A percentile compares a stretch with the other conserved stretches of the same genome.
These are phyloP conservation scores for Ceuthmochares aereus DNA, from an alignment of 2,113 vertebrate species.

Conservation along the genomic window DNA sequence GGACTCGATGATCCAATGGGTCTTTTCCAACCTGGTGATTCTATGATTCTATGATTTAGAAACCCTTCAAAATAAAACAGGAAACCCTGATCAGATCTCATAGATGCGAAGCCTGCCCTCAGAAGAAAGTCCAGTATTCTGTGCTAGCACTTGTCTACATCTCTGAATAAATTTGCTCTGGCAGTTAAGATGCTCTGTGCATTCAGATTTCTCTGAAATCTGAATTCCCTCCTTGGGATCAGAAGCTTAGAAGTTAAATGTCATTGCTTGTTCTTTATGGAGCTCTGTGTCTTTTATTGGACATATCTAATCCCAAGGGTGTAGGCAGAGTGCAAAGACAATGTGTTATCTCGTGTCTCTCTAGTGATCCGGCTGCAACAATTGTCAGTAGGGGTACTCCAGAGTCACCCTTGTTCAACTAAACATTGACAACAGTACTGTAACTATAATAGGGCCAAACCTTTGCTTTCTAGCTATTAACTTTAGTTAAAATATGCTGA, in stretches of 20 bases:
- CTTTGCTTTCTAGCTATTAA: neutral
- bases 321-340: neutral
- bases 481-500: neutral
- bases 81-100: neutral
- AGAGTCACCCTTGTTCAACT: neutral
- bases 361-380: neutral
- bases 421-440: neutral
- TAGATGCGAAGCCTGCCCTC: neutral
- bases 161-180: neutral
- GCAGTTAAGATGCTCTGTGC: neutral
- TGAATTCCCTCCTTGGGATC: conserved; percentile 11
- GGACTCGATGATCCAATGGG: no score
- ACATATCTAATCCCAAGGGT: neutral
- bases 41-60: no score
- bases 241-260: conserved; percentile 16
- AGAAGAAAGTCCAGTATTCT: neutral
- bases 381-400: neutral
- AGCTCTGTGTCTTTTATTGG: neutral
- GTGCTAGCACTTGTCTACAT: neutral
- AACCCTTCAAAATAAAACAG: neutral
- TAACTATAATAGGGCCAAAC: neutral
- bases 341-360: neutral
- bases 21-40: no score
- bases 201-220: neutral
- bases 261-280: neutral